Conservation (phyloP, 2,113 vertebrate species). For the Phylloscopus trochilus region DNA sequence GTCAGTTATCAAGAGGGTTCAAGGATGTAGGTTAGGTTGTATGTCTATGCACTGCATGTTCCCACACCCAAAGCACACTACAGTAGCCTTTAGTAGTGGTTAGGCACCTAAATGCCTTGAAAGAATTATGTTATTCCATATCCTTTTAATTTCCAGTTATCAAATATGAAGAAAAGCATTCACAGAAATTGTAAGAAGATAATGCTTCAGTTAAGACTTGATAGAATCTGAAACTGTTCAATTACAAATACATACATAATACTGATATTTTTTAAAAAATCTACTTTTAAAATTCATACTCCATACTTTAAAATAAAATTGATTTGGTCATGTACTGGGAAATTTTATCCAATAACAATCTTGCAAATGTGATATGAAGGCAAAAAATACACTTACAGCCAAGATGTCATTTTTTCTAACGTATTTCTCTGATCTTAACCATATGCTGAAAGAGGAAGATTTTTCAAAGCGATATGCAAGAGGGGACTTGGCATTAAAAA, state of each 20-base stretch:
- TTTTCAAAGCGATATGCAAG: constrained; percentile 36
- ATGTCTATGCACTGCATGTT: background rate
- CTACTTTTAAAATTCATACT: background rate
- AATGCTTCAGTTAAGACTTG: background rate
- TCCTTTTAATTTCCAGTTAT: background rate
- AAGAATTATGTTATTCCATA: background rate
- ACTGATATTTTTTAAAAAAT: background rate
- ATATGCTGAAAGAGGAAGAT: constrained; percentile 34
- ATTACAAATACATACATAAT: background rate
- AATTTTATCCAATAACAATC: background rate
- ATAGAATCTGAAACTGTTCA: background rate
- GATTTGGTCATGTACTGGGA: background rate
- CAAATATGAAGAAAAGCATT: background rate
- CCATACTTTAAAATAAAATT: background rate
- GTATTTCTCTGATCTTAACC: constrained; percentile 32
- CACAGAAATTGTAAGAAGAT: background rate
- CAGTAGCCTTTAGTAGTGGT: background rate
- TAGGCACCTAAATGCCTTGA: background rate
- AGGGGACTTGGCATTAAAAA: constrained; percentile 1
- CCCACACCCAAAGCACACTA: background rate
- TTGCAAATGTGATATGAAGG: background rate
- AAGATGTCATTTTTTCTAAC: constrained; percentile 16
- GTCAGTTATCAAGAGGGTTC: background rate
- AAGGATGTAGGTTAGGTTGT: background rate
- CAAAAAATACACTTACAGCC: background rate